Conservation (phyloP, 2,113 vertebrate genomes). For the Arenaria interpres region DNA sequence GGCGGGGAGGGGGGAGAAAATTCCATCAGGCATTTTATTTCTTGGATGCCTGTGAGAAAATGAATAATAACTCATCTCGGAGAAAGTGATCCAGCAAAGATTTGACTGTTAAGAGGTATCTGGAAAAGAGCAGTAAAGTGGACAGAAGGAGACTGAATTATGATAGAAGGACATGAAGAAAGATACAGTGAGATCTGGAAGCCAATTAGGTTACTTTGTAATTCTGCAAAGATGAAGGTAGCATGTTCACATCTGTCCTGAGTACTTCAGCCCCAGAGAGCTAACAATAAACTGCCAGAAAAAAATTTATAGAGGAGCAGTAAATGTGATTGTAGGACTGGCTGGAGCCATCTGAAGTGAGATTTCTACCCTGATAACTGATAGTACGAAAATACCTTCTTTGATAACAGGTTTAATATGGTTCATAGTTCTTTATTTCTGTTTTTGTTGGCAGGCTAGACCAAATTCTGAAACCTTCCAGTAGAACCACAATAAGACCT, state of each 20-base stretch:
- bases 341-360: slow-evolving; percentile 13
- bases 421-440: slow-evolving; percentile 2
- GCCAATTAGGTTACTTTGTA: background rate
- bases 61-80: slow-evolving; percentile 20
- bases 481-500: background rate
- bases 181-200: background rate
- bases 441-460: background rate
- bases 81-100: slow-evolving; percentile 24
- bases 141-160: background rate
- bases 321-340: slow-evolving; percentile 27
- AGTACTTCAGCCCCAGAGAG: background rate
- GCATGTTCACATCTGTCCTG: background rate
- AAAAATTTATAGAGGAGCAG: background rate
- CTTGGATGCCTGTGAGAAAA: slow-evolving; percentile 24
- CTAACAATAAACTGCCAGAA: slow-evolving; percentile 27
- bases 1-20: background rate
- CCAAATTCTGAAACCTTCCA: background rate
- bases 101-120: background rate
- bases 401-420: slow-evolving; percentile 9
- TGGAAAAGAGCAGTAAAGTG: slow-evolving; percentile 23
- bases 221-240: background rate
- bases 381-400: slow-evolving; percentile 16
- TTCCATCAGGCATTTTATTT: slow-evolving; percentile 34
- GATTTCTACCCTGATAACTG: background rate
- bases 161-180: background rate